Evolutionary conservation across 1,140 invertebrate species (phyloP).

Genomic region (Oscheius sp.): DNA sequence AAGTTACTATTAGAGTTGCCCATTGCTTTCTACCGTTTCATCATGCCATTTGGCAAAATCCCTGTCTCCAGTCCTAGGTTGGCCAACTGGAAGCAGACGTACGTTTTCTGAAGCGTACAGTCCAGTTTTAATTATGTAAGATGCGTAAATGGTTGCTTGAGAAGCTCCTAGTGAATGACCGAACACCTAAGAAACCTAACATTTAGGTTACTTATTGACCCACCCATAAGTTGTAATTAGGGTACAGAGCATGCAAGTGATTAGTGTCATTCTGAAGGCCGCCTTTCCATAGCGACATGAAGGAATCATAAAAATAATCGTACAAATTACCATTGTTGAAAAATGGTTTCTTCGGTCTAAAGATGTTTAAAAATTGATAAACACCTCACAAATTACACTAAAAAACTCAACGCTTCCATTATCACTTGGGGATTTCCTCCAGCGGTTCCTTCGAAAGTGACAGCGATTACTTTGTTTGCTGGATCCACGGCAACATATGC

Average conservation of each 20-base stretch:
- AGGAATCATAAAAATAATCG: conserved; percentile 38
- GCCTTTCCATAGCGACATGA: conserved; percentile 35
- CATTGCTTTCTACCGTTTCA: neutral
- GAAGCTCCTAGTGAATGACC: conserved; percentile 45
- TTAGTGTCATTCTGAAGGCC: neutral
- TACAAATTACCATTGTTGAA: conserved; percentile 34
- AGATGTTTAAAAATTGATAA: too few relatives aligned
- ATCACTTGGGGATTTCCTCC: neutral
- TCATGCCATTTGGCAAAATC: conserved; percentile 40
- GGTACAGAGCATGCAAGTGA: neutral
- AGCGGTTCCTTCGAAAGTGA: conserved; percentile 25
- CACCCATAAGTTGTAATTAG: conserved; percentile 18
- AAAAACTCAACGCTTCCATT: conserved; percentile 9
- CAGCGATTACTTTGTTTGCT: conserved; percentile 1
- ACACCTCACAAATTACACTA: conserved; percentile 13
- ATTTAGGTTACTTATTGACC: neutral
- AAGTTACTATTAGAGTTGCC: conserved; percentile 22
- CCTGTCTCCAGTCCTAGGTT: conserved; percentile 41
- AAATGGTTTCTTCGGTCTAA: conserved; percentile 14
- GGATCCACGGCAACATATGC: conserved; percentile 14
- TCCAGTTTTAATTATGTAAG: conserved; percentile 28
- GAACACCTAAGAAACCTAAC: conserved; percentile 22
- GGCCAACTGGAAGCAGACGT: conserved; percentile 39
- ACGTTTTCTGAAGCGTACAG: conserved; percentile 17
- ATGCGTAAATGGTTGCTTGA: conserved; percentile 33